phyloP scores from a whole-genome alignment of 2,888 invertebrate species.

The Polietes domitor region DNA sequence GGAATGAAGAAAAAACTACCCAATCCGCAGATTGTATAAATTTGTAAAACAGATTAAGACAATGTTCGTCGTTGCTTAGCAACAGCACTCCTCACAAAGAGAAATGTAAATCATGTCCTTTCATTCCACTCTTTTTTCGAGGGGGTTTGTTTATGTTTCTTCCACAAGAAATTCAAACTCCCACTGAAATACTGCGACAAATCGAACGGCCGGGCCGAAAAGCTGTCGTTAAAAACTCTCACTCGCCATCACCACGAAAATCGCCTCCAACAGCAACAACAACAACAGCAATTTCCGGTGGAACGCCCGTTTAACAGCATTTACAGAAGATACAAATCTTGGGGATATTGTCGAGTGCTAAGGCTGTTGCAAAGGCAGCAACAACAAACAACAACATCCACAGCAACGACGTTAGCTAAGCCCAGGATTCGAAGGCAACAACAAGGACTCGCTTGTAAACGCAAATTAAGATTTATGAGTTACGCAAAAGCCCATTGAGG shows the following conservation, averaged over 20 bases:
- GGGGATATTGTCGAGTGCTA: constrained; percentile 18
- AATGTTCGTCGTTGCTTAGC: background rate
- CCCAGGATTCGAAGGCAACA: constrained; percentile 10
- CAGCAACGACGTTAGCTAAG: background rate
- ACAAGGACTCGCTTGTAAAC: constrained; percentile 30
- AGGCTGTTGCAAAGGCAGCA: background rate
- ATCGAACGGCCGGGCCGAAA: background rate
- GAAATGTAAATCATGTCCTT: constrained; percentile 13
- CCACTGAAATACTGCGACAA: background rate
- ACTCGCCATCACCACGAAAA: background rate
- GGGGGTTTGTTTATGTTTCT: background rate
- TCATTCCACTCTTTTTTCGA: background rate
- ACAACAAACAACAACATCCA: constrained; percentile 1
- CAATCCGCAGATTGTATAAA: constrained; percentile 15
- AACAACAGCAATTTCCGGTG: background rate
- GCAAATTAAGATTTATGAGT: constrained; percentile 68
- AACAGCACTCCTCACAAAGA: background rate
- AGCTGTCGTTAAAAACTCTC: background rate
- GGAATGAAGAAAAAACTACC: too few relatives aligned
- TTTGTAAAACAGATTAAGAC: constrained; percentile 25
- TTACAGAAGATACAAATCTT: constrained; percentile 32
- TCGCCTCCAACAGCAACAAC: background rate
- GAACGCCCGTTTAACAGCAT: constrained; percentile 22
- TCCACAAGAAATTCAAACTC: background rate
- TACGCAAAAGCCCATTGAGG: constrained; percentile 58